A percentile compares a stretch with the other conserved stretches of the same genome.
These are phyloP conservation scores for Glyptemys insculpta DNA, from an alignment of 2,797 vertebrate genomes.

Conservation along the genomic window DNA sequence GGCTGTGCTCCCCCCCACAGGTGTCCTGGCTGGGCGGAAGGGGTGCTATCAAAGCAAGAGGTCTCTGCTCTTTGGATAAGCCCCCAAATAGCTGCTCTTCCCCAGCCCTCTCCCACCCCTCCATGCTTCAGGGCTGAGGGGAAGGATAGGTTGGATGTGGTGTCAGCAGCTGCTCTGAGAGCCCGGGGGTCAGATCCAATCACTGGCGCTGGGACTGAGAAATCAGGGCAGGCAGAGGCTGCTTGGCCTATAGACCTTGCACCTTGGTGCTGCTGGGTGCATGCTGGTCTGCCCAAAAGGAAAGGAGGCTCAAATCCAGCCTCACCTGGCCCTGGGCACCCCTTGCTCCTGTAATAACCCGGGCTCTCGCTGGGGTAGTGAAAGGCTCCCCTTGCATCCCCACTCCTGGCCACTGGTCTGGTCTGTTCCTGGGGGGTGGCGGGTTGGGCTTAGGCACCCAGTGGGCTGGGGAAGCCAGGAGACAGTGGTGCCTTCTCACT, in stretches of 20 bases:
- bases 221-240: not conserved
- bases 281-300: not conserved
- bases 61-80: not conserved
- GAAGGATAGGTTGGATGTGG: not conserved
- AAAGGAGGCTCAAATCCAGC: not conserved
- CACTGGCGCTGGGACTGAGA: not conserved
- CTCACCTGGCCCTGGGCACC: not conserved
- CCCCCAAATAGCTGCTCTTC: not conserved
- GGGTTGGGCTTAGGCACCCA: not conserved
- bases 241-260: not conserved
- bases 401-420: not conserved
- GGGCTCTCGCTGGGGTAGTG: not conserved
- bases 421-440: too few relatives aligned
- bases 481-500: too few relatives aligned
- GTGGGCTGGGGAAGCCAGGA: not conserved
- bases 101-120: not conserved
- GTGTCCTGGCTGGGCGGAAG: not conserved
- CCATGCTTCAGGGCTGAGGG: not conserved
- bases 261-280: not conserved
- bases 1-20: not conserved
- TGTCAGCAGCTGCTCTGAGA: not conserved
- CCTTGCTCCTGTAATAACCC: not conserved
- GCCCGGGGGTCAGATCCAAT: not conserved
- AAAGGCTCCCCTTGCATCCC: not conserved
- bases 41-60: not conserved